These are phyloP conservation scores for Napeogenes inachia DNA, from an alignment of 2,888 invertebrate genomes.

Conservation along the genomic window DNA sequence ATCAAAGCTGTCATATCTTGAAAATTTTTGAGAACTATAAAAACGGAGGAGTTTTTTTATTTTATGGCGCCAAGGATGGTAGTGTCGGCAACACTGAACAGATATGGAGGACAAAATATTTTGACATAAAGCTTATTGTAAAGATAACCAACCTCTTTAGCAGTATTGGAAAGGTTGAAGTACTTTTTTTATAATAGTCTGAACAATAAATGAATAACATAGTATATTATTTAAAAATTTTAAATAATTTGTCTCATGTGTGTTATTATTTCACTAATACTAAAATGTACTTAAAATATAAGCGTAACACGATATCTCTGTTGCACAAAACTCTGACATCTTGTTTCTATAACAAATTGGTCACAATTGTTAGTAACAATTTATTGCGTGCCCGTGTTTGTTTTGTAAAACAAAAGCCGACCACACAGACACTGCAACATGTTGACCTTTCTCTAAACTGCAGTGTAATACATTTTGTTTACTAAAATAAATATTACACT, in stretches of 20 bases:
- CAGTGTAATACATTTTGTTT: constrained; percentile 1
- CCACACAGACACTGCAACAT: constrained; percentile 58
- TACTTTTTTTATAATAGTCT: not conserved
- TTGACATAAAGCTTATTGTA: constrained; percentile 64
- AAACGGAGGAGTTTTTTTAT: constrained; percentile 23
- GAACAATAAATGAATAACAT: not conserved
- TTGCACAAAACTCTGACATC: constrained; percentile 16
- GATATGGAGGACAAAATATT: constrained; percentile 48
- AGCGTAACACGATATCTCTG: constrained; percentile 12
- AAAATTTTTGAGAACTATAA: constrained; percentile 1
- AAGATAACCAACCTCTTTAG: constrained; percentile 55
- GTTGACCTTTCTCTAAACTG: constrained; percentile 8
- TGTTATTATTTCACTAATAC: not conserved
- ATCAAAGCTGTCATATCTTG: constrained; percentile 2
- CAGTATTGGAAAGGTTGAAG: constrained; percentile 36
- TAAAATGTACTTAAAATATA: constrained; percentile 9
- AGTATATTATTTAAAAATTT: not conserved
- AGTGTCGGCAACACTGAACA: constrained; percentile 52
- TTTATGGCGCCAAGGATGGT: constrained; percentile 51
- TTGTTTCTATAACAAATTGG: constrained; percentile 26
- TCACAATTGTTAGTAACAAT: constrained; percentile 32
- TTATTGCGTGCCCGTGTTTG: constrained; percentile 48
- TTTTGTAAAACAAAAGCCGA: constrained; percentile 46
- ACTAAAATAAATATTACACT: constrained; percentile 24
- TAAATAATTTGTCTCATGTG: not conserved